A percentile compares a stretch with the other conserved stretches of the same genome.
Evolutionary conservation across 2,113 vertebrate genomes (phyloP).

Genomic region (Lasiurus cinereus): DNA sequence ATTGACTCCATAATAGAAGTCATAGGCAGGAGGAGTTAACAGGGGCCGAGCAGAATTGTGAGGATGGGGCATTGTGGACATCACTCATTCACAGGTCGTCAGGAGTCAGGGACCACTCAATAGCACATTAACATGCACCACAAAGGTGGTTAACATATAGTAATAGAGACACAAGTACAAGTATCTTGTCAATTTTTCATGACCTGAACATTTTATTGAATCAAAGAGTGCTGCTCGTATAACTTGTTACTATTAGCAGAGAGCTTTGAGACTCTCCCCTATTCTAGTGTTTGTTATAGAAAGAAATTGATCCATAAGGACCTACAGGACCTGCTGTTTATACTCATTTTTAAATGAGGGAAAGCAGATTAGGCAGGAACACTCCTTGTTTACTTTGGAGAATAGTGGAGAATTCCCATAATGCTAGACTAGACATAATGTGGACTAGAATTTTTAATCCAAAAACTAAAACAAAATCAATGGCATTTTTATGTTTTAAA

Average conservation of each 20-base stretch:
- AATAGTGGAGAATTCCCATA: neutral
- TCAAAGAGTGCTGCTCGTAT: neutral
- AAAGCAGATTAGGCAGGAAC: neutral
- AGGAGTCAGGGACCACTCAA: no score
- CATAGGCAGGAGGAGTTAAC: no score
- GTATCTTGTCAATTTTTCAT: neutral
- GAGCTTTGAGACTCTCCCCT: neutral
- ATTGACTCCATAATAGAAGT: neutral
- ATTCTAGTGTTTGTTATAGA: neutral
- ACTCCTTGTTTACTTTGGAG: neutral
- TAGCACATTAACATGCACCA: neutral
- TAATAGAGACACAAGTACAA: neutral
- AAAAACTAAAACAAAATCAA: neutral
- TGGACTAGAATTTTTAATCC: neutral
- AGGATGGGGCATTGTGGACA: neutral
- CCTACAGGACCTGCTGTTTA: neutral
- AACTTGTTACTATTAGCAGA: neutral
- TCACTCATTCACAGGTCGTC: neutral
- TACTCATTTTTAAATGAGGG: neutral
- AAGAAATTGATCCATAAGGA: neutral
- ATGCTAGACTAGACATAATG: neutral
- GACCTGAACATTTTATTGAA: neutral
- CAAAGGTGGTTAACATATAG: neutral
- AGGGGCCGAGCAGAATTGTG: neutral
- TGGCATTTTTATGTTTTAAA: neutral